Base-by-base conservation (phyloP, 2,888 invertebrate species). In the Melanostoma mellinum region DNA sequence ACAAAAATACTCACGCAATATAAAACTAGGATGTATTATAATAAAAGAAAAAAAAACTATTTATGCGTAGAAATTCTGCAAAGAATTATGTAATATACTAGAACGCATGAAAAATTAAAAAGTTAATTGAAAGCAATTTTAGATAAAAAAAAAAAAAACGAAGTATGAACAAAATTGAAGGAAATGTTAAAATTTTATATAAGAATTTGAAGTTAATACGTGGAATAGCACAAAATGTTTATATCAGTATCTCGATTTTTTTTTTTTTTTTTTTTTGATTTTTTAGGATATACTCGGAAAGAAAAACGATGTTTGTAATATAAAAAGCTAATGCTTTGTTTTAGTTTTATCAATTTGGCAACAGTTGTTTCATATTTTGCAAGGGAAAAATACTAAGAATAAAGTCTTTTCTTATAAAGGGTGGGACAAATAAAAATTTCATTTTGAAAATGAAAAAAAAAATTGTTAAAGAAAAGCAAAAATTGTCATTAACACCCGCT, bases 1-100 rank as follows among this genome's bases (percentile, higher is more conserved):
- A 53, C 20, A 40, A 74, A 68, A 77, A 73, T 71, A 78, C 58
- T 74, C 73, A 71, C 65, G 71, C 78, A 84, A 71, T 74, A 84
- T 78, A 55, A 78, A 60, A 65, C 38, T 65, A 60, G 65, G 73
- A 6, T 69, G 65, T 78, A 78, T 60, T 74, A 71, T 84, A 84
- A 52, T 65, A 30, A 56, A 35, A 61, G 35, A 68, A 65, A 65
- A 58, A 58, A 67, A 69, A 75, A 71, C 40, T 60, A 84, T 65
- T 74, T 61, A 71, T 78, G 78, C 65, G 63, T 78, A 78, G 74
- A 67, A 53, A 42, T 58, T 78, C 65, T 61, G 63, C 73, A 40
- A 44, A 71, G 9, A 63, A 68, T 55, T 53, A 55, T 77, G 67
- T 73, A 77, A 55, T 61, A 81, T 68, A 76, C 44, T 72, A 61